A percentile compares a stretch with the other conserved stretches of the same genome.
Evolutionary conservation across 2,797 vertebrate species (phyloP).

Genomic region (Astyanax mexicanus): DNA sequence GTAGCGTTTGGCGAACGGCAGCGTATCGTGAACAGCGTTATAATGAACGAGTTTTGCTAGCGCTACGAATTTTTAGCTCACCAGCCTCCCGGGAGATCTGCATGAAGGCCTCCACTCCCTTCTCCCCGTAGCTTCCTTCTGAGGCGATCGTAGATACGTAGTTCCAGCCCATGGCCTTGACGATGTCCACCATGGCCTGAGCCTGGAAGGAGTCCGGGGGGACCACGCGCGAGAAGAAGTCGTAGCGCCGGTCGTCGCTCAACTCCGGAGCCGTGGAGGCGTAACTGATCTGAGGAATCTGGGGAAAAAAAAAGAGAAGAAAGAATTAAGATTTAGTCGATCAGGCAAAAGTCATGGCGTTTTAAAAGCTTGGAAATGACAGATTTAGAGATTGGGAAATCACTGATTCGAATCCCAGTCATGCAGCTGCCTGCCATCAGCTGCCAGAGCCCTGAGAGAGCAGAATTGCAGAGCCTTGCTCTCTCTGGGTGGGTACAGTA

Average conservation of each 20-base stretch:
- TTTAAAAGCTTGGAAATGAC: too few relatives aligned
- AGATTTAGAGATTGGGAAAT: too few relatives aligned
- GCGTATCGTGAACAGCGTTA: too few relatives aligned
- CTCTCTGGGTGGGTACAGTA: too few relatives aligned
- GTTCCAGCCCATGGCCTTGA: constrained; percentile 93
- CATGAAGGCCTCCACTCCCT: constrained; percentile 96
- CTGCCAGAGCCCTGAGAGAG: too few relatives aligned
- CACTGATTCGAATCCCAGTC: too few relatives aligned
- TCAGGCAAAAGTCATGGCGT: too few relatives aligned
- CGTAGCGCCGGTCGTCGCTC: constrained; percentile 96
- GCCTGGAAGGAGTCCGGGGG: constrained; percentile 99
- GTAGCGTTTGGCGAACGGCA: too few relatives aligned
- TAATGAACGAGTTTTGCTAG: too few relatives aligned
- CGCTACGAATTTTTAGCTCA: not conserved
- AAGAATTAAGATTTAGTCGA: too few relatives aligned
- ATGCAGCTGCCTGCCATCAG: too few relatives aligned
- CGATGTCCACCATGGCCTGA: constrained; percentile 99
- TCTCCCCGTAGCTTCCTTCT: constrained; percentile 98
- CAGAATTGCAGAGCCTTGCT: too few relatives aligned
- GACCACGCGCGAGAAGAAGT: constrained; percentile 98
- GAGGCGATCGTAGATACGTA: constrained; percentile 98
- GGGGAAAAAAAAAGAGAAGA: constrained; percentile 36
- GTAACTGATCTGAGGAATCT: constrained; percentile 99
- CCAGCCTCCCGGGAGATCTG: constrained; percentile 98
- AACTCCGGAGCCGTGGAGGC: constrained; percentile 97